Base-by-base conservation (phyloP, 2,797 vertebrate genomes). In the Sebastes iracundus region DNA sequence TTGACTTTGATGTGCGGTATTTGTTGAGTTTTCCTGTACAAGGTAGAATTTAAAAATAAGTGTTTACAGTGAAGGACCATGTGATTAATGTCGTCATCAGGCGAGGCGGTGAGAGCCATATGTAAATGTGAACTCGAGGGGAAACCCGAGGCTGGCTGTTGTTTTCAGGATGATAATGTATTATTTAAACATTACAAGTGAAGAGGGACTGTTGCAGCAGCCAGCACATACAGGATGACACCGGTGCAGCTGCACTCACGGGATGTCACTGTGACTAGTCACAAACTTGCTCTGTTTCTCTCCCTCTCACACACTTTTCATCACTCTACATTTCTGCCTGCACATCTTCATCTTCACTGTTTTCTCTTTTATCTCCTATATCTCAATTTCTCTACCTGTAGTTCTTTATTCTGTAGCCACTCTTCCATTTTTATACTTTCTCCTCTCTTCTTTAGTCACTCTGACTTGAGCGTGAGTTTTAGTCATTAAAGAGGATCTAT, bases 101-200 rank as follows among this genome's bases (percentile, higher is more conserved):
- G 16, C 18, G 7, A 68, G 7, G 7, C 22, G 20, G 7, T 38
- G 13, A 60, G 11, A 61, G 12, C 12, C 5, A 33, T 69, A 70
- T 5, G 22, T 75, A 28, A 79, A 66, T 4, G 22, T 73, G 27
- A 71, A 12, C n/a, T 70, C 63, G 59, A 9, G 2, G 22, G 20
- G 63, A 79, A 86, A 86, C 83, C 59, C 38, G 27, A 86, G 32
- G 16, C 69, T 3, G 18, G 25, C 7, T 78, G 20, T 23, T 68
- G 68, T 49, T 77, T 60, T 75, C 76, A 72, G 46, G 13, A 76
- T 42, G 70, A 71, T 23, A 2, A 55, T 89, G 52, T 58, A 92
- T 88, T 80, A 86, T 89, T 92, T 27, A 91, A 75, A 46, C 52
- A 53, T 22, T 42, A 68, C 62, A 35, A 66, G 12, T 64, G 25